Base-by-base conservation (phyloP, 35 echinoderm and acorn worm species). In the Apostichopus californicus region DNA sequence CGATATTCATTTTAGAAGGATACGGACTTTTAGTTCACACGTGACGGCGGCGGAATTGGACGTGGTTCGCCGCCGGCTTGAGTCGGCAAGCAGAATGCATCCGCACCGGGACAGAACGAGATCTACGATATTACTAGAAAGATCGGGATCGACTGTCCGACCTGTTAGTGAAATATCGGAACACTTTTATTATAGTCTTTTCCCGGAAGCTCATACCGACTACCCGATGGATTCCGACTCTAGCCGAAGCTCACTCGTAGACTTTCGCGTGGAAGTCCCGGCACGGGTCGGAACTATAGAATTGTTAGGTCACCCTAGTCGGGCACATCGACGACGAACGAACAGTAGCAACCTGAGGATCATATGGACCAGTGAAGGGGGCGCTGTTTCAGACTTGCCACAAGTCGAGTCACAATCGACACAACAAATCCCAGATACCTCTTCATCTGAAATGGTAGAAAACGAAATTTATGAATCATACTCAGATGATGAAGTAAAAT, bases 131-230 rank as follows among this genome's bases (percentile, higher is more conserved):
- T 66, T 93, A 2, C 68, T 96, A 1, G 95, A 96, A 34, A 88
- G 90, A 11, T 94, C 60, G n/a, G 86, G 80, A 64, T 96, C 95
- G 15, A 90, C 83, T 65, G 86, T 96, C 56, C 84, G 95, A 83
- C 93, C 93, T 6, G 60, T 92, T n/a, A 96, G 95, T 86, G 93
- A 94, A 78, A 92, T 96, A 82, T 94, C 92, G 6, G 93, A 94
- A n/a, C 93, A 96, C 91, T 96, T 96, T 80, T 96, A 96, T 57
- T 96, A 96, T 70, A 96, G 95, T 79, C 52, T 96, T 13, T 96
- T 96, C 64, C 95, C 93, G 2, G 87, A 93, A 26, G 60, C 68
- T n/a, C 89, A 64, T 78, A 13, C 57, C 73, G 92, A 66, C 78
- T 78, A n/a, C 15, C 64, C 64, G 11, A 59, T 84, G 28, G 68